phyloP scores from a whole-genome alignment of 2,888 invertebrate species.

The Hemithea aestivaria region DNA sequence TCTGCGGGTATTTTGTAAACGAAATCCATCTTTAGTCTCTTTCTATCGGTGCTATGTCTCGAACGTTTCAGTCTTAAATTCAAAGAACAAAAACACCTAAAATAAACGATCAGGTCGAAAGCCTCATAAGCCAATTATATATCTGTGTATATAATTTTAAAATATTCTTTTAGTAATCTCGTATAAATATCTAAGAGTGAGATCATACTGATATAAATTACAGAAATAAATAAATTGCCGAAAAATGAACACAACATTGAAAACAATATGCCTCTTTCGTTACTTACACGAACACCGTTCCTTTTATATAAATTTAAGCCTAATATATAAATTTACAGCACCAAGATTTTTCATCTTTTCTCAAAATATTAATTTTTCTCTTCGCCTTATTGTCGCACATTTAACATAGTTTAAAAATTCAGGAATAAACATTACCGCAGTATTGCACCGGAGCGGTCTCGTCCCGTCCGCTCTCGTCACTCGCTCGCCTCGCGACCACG shows the following conservation, averaged over 20 bases:
- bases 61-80: slow-evolving; percentile 68
- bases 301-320: slow-evolving; percentile 75
- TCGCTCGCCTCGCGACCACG: background rate
- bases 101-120: slow-evolving; percentile 61
- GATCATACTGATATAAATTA: slow-evolving; percentile 73
- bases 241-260: slow-evolving; percentile 75
- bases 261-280: slow-evolving; percentile 76
- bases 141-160: slow-evolving; percentile 65
- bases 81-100: slow-evolving; percentile 61
- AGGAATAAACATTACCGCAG: slow-evolving; percentile 71
- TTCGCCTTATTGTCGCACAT: slow-evolving; percentile 78
- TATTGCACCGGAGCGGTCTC: slow-evolving; percentile 60
- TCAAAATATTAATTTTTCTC: slow-evolving; percentile 74
- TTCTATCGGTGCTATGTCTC: slow-evolving; percentile 65
- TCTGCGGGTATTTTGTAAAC: slow-evolving; percentile 54
- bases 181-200: slow-evolving; percentile 77
- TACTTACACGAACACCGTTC: slow-evolving; percentile 74
- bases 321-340: slow-evolving; percentile 80
- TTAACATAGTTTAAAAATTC: slow-evolving; percentile 71
- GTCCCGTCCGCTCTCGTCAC: background rate
- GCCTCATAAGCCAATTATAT: slow-evolving; percentile 77
- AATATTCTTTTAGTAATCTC: slow-evolving; percentile 66
- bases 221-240: slow-evolving; percentile 74
- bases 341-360: slow-evolving; percentile 77
- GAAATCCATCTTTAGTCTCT: slow-evolving; percentile 36